Evolutionary conservation across 2,113 vertebrate genomes (phyloP).

Genomic region (Erythrocercus mccallii): DNA sequence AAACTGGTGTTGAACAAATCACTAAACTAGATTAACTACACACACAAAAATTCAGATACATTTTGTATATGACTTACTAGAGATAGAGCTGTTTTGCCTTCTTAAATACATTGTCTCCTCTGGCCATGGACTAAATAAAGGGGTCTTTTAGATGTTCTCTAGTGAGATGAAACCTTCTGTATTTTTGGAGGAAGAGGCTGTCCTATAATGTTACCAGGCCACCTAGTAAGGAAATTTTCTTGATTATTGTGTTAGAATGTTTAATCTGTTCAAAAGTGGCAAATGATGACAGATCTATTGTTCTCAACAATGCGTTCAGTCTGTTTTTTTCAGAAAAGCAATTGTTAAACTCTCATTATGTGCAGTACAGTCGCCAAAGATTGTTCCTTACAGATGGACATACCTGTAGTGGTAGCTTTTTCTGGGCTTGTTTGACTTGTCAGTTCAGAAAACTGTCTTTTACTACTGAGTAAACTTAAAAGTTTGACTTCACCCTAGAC

Average conservation of each 20-base stretch:
- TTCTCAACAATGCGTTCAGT: not conserved
- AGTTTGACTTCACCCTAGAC: not conserved
- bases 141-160: not conserved
- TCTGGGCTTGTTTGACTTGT: not conserved
- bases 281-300: not conserved
- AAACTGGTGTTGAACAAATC: not conserved
- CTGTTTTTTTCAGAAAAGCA: not conserved
- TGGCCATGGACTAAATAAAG: not conserved
- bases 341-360: not conserved
- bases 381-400: not conserved
- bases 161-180: not conserved
- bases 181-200: not conserved
- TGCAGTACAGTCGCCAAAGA: not conserved
- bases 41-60: not conserved
- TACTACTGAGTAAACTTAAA: not conserved
- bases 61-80: not conserved
- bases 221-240: not conserved
- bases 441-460: not conserved
- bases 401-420: not conserved
- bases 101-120: rapidly evolving
- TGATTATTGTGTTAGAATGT: not conserved
- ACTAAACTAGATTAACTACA: not conserved
- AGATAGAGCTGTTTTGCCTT: not conserved
- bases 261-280: not conserved
- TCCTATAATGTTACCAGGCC: not conserved